phyloP scores from a whole-genome alignment of 2,888 invertebrate genomes.

The Drosophila mimetica region DNA sequence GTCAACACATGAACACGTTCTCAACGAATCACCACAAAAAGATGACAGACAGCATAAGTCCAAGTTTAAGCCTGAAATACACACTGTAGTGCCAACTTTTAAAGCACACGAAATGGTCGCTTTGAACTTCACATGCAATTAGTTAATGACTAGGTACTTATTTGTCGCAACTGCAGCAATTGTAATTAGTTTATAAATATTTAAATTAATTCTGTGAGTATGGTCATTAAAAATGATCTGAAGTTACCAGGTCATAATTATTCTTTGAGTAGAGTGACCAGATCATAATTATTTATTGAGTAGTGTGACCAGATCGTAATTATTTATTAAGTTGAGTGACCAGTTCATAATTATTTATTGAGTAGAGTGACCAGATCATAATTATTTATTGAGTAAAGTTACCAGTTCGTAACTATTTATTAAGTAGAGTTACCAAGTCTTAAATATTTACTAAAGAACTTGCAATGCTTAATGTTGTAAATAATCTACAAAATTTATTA shows the following conservation, averaged over 20 bases:
- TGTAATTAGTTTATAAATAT: too few species aligned
- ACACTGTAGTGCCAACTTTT: constrained; percentile 2
- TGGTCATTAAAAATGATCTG: not conserved
- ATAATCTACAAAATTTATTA: constrained; percentile 9
- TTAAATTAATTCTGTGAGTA: not conserved
- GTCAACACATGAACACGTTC: not conserved
- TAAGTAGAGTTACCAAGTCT: too few species aligned
- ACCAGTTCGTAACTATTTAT: too few species aligned
- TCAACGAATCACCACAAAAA: not conserved
- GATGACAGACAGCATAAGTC: constrained; percentile 1
- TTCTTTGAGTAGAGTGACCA: too few species aligned
- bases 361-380: too few species aligned
- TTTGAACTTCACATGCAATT: constrained; percentile 25
- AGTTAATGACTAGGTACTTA: constrained; percentile 13
- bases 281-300: too few species aligned
- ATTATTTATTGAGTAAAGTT: too few species aligned
- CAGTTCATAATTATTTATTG: too few species aligned
- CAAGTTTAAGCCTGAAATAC: constrained; percentile 8
- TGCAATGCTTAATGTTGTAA: not conserved
- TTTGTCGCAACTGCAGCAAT: constrained; percentile 11
- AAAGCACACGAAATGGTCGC: constrained; percentile 1
- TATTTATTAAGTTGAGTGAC: too few species aligned
- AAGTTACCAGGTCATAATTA: too few species aligned
- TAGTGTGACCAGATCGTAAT: too few species aligned
- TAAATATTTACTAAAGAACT: not conserved